Conservation (phyloP, 2,888 invertebrate species). For the Eupithecia dodoneata region DNA sequence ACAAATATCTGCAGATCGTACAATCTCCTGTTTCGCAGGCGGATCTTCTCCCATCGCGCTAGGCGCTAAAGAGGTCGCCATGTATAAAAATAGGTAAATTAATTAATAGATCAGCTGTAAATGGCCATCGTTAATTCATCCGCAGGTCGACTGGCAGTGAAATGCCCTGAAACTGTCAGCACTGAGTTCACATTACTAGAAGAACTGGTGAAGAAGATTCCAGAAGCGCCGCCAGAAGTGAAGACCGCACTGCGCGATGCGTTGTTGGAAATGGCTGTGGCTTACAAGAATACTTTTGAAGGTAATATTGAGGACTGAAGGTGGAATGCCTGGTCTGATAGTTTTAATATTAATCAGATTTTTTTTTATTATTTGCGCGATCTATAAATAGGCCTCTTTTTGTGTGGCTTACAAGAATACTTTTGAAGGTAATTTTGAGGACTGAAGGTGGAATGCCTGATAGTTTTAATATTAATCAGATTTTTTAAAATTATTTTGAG, state of each 20-base stretch:
- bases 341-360: not conserved
- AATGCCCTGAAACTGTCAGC: conserved; percentile 70
- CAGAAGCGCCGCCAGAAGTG: conserved; percentile 80
- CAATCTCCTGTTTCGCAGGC: too few species aligned
- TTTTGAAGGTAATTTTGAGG: conserved; percentile 58
- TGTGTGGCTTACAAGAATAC: conserved; percentile 82
- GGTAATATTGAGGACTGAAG: conserved; percentile 50
- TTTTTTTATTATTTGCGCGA: too few species aligned
- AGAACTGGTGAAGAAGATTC: conserved; percentile 79
- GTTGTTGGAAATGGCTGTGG: conserved; percentile 87
- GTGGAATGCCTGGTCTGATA: not conserved
- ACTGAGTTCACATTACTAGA: conserved; percentile 74
- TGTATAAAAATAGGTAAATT: too few species aligned
- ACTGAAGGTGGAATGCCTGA: too few species aligned
- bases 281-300: conserved; percentile 80
- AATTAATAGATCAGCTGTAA: too few species aligned
- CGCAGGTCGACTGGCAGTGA: conserved; percentile 73
- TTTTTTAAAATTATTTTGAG: too few species aligned
- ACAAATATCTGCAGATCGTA: too few species aligned
- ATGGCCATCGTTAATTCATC: not conserved
- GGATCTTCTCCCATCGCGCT: too few species aligned
- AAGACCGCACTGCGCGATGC: conserved; percentile 88
- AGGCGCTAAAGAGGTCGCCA: too few species aligned
- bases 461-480: too few species aligned
- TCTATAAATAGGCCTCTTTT: too few species aligned